These are phyloP conservation scores for Conchocele bisecta DNA, from an alignment of 2,888 invertebrate genomes.

Conservation along the genomic window DNA sequence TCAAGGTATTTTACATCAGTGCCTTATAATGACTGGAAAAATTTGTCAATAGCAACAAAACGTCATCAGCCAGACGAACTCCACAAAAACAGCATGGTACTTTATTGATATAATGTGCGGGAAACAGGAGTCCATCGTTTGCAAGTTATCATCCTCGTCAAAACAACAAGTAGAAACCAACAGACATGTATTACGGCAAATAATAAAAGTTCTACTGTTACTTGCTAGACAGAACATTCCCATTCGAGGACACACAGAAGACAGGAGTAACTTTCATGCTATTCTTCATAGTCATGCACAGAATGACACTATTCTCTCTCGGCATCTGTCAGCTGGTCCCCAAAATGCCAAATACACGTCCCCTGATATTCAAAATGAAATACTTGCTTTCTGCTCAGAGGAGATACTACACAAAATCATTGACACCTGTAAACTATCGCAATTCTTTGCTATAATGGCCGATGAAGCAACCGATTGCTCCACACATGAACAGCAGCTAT, in stretches of 20 bases:
- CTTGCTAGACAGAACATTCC: slow-evolving; percentile 43
- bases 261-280: slow-evolving; percentile 43
- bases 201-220: slow-evolving; percentile 36
- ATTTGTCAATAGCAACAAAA: too few relatives aligned
- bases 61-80: too few relatives aligned
- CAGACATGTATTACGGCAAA: slow-evolving; percentile 29
- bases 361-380: slow-evolving; percentile 42
- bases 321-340: slow-evolving; percentile 19
- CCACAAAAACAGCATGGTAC: background rate
- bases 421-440: background rate
- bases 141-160: background rate
- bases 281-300: slow-evolving; percentile 21
- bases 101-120: background rate
- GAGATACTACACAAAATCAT: slow-evolving; percentile 14
- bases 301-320: slow-evolving; percentile 17
- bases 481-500: slow-evolving; percentile 44
- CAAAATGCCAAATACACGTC: slow-evolving; percentile 31
- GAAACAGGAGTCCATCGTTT: background rate
- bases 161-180: slow-evolving; percentile 21
- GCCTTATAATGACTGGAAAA: background rate
- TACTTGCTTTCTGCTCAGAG: slow-evolving; percentile 21
- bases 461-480: slow-evolving; percentile 51
- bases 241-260: slow-evolving; percentile 42
- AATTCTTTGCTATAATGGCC: slow-evolving; percentile 41
- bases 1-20: background rate